A percentile compares a stretch with the other conserved stretches of the same genome.
phyloP scores from a whole-genome alignment of 1,140 invertebrate species.

The Cotesia typhae region DNA sequence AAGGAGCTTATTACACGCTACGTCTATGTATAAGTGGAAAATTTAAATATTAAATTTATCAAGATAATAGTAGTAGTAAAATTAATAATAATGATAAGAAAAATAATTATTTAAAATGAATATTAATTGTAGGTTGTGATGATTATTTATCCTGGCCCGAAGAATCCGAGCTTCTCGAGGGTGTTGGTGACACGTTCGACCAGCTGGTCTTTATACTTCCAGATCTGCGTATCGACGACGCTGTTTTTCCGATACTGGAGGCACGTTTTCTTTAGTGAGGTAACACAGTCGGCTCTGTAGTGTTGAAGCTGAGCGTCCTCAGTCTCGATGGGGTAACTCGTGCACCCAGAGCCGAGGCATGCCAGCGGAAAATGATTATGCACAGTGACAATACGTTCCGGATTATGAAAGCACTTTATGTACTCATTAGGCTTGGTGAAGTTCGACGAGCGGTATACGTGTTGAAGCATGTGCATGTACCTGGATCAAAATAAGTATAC shows the following conservation, averaged over 20 bases:
- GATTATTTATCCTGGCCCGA: conserved; percentile 59
- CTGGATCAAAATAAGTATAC: conserved; percentile 41
- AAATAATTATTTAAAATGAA: not conserved
- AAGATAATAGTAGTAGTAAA: not conserved
- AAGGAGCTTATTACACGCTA: conserved; percentile 22
- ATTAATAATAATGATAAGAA: conserved; percentile 14
- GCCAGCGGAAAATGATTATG: conserved; percentile 94
- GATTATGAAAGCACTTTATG: conserved; percentile 94
- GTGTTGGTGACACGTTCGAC: conserved; percentile 75
- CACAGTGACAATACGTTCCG: conserved; percentile 85
- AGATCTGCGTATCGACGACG: conserved; percentile 86
- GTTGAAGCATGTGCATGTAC: conserved; percentile 94
- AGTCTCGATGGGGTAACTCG: conserved; percentile 85
- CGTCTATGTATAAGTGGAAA: conserved; percentile 1
- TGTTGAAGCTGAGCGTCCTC: conserved; percentile 90
- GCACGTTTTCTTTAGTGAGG: conserved; percentile 86
- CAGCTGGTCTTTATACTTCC: conserved; percentile 84
- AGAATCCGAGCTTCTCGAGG: conserved; percentile 78
- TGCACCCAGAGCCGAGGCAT: conserved; percentile 85
- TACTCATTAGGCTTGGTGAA: conserved; percentile 94
- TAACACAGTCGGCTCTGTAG: conserved; percentile 92
- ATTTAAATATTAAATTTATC: too few relatives aligned
- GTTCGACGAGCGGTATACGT: conserved; percentile 89
- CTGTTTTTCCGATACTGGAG: conserved; percentile 84
- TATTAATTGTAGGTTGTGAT: not conserved